Percentiles rank a stretch among this genome's conserved stretches.
These are phyloP conservation scores for Blomia tropicalis DNA, from an alignment of 2,888 invertebrate species.

Conservation along the genomic window DNA sequence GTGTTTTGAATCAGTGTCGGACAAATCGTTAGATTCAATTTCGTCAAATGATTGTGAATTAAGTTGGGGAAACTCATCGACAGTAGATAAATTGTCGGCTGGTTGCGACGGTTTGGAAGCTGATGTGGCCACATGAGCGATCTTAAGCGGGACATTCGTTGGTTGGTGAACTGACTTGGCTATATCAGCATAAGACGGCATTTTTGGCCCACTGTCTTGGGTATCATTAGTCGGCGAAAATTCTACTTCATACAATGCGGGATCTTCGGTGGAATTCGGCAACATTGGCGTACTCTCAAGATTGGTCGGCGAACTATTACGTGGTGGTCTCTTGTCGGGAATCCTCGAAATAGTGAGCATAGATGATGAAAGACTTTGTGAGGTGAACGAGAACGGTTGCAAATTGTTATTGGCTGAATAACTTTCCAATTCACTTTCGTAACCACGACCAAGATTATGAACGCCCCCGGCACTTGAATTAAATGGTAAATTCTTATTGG, in stretches of 20 bases:
- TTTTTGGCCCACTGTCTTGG: background rate
- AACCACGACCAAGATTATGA: constrained; percentile 19
- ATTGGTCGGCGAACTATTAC: background rate
- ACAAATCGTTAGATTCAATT: background rate
- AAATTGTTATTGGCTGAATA: constrained; percentile 1
- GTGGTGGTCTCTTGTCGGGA: background rate
- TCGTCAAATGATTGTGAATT: background rate
- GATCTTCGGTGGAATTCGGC: background rate
- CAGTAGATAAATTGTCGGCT: background rate
- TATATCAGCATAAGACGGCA: constrained; percentile 24
- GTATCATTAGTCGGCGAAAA: background rate
- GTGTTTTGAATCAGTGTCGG: background rate
- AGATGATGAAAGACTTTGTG: constrained; percentile 7
- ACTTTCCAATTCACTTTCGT: constrained; percentile 26
- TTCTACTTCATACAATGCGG: background rate
- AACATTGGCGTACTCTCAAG: background rate
- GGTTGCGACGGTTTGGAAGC: background rate
- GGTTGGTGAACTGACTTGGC: constrained; percentile 17
- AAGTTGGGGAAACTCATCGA: background rate
- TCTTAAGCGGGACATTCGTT: background rate
- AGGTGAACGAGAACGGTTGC: background rate
- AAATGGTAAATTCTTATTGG: background rate
- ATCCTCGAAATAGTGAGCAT: background rate
- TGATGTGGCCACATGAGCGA: background rate
- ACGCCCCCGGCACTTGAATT: background rate